Evolutionary conservation across 2,113 vertebrate genomes (phyloP).

Genomic region (Laterallus jamaicensis): DNA sequence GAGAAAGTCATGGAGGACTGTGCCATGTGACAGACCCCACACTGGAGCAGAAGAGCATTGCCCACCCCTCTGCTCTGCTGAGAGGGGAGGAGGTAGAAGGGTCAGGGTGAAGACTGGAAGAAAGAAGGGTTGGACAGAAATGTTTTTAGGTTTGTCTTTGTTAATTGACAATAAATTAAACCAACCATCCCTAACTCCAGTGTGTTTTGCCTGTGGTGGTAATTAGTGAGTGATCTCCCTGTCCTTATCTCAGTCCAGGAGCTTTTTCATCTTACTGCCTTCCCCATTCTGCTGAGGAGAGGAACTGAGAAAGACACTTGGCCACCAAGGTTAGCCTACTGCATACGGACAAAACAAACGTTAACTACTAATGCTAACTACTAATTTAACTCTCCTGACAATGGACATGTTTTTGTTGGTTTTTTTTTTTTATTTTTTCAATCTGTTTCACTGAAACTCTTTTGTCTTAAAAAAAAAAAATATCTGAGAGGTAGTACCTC

Average conservation of each 20-base stretch:
- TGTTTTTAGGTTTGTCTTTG: not conserved
- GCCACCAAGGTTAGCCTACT: not conserved
- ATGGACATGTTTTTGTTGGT: rapidly evolving
- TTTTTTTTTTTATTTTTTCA: not conserved
- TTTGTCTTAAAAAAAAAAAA: not conserved
- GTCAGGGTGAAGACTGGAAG: not conserved
- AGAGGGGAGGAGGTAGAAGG: not conserved
- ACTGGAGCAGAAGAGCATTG: not conserved
- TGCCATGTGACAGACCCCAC: rapidly evolving
- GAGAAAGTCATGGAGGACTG: not conserved
- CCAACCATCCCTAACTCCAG: not conserved
- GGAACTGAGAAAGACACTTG: not conserved
- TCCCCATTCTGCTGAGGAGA: not conserved
- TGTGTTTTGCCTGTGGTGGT: not conserved
- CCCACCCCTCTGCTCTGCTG: rapidly evolving
- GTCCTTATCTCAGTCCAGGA: not conserved
- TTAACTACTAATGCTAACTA: too few species aligned
- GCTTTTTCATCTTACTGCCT: not conserved
- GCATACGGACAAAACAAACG: not conserved
- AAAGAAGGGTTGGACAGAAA: not conserved
- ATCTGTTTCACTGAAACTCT: not conserved
- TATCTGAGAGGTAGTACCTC: not conserved
- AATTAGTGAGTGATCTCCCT: not conserved
- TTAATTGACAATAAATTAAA: not conserved
- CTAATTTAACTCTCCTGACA: not conserved